Base-by-base conservation (phyloP, 2,888 invertebrate species). In the Athetis lepigone region DNA sequence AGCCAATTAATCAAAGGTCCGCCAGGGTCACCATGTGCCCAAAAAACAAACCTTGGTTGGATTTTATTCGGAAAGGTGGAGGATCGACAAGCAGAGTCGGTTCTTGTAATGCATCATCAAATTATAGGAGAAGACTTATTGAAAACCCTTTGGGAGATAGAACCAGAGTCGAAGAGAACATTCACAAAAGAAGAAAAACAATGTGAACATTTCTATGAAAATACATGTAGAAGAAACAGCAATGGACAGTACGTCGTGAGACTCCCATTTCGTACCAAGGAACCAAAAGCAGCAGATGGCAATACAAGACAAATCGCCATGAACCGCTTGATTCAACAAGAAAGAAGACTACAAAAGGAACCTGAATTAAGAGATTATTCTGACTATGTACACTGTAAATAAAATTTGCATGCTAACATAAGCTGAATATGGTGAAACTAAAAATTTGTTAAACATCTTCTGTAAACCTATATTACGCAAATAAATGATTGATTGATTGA, bases 261-360 rank as follows among this genome's bases (percentile, higher is more conserved):
- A 21, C 46, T 55, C 13, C 61, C 55, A 40, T 47, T 42, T 13
- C 40, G 18, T 33, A 61, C 19, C 25, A 49, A 33, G 27, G 27
- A 45, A n/a, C 39, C 21, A 16, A 25, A 46, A 18, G 37, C 47
- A 61, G 39, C 40, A 19, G 19, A 54, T 25, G 61, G 49, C 2
- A 43, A 49, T 4, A 56, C 56, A 9, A 49, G 21, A 43, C 36
- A 56, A 37, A 50, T 49, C n/a, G 62, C 56, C 18, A 21, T 42
- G 23, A 25, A 29, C 2, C 19, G 49, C 33, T 50, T 62, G 11
- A n/a, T 36, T 19, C 37, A 43, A 9, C 42, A 49, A 42, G 61
- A 62, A 62, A 56, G 42, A 43, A 68, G 40, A 62, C 70, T 81
- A n/a, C 16, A 52, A 18, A 70, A 39, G 36, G 6, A 27, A 8